Evolutionary conservation across 1,140 invertebrate genomes (phyloP).

Genomic region (Yoshiicerus persimilis): DNA sequence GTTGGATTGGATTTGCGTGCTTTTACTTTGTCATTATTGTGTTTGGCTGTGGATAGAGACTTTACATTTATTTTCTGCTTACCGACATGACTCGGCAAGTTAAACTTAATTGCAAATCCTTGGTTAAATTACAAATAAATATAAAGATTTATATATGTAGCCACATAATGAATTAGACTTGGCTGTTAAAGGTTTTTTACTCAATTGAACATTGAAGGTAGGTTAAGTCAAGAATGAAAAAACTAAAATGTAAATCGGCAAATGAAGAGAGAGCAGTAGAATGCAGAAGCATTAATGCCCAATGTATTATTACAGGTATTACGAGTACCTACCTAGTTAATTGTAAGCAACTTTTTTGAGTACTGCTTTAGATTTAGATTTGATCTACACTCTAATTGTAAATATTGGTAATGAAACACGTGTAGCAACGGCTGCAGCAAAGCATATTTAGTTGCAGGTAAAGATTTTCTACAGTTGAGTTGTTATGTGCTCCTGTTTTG

Average conservation of each 20-base stretch:
- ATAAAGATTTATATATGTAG: background rate
- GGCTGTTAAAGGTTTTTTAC: background rate
- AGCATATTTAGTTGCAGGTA: background rate
- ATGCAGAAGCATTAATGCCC: too few relatives aligned
- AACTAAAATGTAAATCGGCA: background rate
- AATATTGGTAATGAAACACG: background rate
- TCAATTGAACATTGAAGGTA: background rate
- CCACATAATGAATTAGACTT: background rate
- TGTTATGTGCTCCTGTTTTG: background rate
- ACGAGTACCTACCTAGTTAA: background rate
- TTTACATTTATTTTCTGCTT: background rate
- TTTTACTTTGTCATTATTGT: background rate
- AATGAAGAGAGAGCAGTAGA: background rate
- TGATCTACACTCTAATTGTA: background rate
- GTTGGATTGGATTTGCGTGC: too few relatives aligned
- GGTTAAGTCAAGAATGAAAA: background rate
- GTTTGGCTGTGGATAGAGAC: background rate
- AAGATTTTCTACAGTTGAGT: background rate
- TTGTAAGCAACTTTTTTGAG: background rate
- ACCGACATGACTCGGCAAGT: background rate
- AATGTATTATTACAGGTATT: background rate
- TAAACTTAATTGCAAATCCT: background rate
- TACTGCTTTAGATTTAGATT: background rate
- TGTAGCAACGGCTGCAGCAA: background rate
- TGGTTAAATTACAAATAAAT: background rate